These are phyloP conservation scores for Falco punctatus DNA, from an alignment of 2,113 vertebrate genomes.

Conservation along the genomic window DNA sequence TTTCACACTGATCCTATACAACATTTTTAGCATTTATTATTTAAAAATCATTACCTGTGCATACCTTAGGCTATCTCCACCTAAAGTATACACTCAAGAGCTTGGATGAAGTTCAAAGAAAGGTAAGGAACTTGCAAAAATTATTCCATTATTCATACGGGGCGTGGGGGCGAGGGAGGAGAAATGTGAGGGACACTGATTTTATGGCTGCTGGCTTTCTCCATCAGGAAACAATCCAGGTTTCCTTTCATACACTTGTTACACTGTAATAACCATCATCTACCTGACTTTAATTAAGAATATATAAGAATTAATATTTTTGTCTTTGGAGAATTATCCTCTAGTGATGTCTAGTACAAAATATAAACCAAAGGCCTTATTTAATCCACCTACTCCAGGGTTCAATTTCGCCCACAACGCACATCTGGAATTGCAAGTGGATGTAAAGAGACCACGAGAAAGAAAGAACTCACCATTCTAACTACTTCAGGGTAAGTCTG, in stretches of 20 bases:
- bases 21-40: not conserved
- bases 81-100: not conserved
- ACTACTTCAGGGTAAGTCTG: constrained; percentile 99
- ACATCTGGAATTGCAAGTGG: constrained; percentile 6
- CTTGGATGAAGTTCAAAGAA: not conserved
- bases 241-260: not conserved
- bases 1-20: not conserved
- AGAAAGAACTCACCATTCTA: constrained; percentile 94
- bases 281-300: constrained; percentile 25
- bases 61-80: not conserved
- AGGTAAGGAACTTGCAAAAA: not conserved
- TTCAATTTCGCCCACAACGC: not conserved
- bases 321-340: constrained; percentile 15
- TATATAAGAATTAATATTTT: constrained; percentile 8
- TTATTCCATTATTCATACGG: not conserved
- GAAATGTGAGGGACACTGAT: not conserved
- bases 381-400: constrained; percentile 46
- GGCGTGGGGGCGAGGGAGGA: not conserved
- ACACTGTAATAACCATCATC: not conserved
- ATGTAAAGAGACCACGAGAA: constrained; percentile 68
- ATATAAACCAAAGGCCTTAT: constrained; percentile 43
- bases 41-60: not conserved
- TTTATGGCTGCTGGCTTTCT: not conserved
- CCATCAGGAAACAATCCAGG: not conserved
- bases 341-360: constrained; percentile 3